Evolutionary conservation across 2,888 invertebrate species (phyloP).

Genomic region (Oxyteleia sp.): DNA sequence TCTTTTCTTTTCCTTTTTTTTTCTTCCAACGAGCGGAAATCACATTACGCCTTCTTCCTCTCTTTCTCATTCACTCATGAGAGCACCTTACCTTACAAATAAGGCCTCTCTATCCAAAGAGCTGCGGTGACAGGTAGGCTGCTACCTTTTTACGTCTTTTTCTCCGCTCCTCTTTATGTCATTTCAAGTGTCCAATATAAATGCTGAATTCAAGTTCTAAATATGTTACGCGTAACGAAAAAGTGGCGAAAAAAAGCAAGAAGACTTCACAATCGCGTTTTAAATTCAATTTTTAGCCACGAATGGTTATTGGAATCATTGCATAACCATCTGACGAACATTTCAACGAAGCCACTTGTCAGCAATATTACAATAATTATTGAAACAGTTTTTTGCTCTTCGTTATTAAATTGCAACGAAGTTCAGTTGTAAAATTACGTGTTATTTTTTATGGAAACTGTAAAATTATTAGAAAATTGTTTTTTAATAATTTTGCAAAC

Average conservation of each 20-base stretch:
- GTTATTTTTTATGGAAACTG: too few relatives aligned
- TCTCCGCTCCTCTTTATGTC: not conserved
- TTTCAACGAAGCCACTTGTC: not conserved
- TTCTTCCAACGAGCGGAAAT: conserved; percentile 48
- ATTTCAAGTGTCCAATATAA: conserved; percentile 11
- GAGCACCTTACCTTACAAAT: conserved; percentile 51
- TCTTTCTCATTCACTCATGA: conserved; percentile 43
- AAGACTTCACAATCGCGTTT: not conserved
- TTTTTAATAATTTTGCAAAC: too few relatives aligned
- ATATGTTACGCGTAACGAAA: not conserved
- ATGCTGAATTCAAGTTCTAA: not conserved
- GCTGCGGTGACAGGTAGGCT: conserved; percentile 28
- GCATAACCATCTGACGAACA: not conserved
- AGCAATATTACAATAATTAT: conserved; percentile 2
- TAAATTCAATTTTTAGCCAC: too few relatives aligned
- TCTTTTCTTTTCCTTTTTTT: conserved; percentile 4
- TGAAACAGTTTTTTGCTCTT: too few relatives aligned
- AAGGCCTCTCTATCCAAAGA: conserved; percentile 20
- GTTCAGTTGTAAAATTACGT: too few relatives aligned
- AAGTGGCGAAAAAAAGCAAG: not conserved
- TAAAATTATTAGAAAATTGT: too few relatives aligned
- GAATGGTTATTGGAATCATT: not conserved
- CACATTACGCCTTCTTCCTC: conserved; percentile 50
- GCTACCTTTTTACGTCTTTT: conserved; percentile 20
- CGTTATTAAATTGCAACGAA: too few relatives aligned